These are phyloP conservation scores for Spinus olivaceus DNA, from an alignment of 2,797 vertebrate genomes.

Conservation along the genomic window DNA sequence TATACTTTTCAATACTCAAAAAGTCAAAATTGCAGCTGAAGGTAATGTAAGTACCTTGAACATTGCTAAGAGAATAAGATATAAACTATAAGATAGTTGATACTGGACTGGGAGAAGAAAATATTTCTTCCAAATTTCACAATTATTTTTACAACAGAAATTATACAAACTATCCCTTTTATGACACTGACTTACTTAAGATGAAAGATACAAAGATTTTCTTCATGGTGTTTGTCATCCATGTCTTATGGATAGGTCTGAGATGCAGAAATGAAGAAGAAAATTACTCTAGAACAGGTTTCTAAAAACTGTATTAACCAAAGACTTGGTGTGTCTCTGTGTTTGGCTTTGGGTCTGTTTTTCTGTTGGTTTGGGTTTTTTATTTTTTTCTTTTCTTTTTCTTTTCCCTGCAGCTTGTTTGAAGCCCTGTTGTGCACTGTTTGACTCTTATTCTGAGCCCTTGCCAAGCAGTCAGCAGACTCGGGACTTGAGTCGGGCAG, in stretches of 20 bases:
- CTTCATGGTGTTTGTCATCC: neutral
- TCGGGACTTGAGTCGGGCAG: conserved; percentile 57
- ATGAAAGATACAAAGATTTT: neutral
- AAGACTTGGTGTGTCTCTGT: neutral
- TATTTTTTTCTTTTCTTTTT: neutral
- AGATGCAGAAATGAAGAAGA: neutral
- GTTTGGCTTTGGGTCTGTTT: neutral
- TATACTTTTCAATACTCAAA: neutral
- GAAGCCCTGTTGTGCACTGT: conserved; percentile 54
- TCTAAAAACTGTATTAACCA: neutral
- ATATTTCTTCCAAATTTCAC: neutral
- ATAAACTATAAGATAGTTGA: neutral
- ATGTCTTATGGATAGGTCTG: neutral
- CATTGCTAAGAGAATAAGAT: neutral
- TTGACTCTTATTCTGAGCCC: conserved; percentile 72
- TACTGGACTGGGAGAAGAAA: neutral
- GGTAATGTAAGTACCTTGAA: neutral
- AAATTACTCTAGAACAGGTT: neutral
- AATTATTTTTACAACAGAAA: neutral
- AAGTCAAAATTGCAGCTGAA: neutral
- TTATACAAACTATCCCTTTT: neutral
- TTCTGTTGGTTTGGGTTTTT: neutral
- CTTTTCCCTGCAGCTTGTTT: conserved; percentile 65
- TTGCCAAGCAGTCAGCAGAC: conserved; percentile 62
- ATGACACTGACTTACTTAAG: neutral